Evolutionary conservation across 2,113 vertebrate genomes (phyloP).

Genomic region (Cyprinus carpio): DNA sequence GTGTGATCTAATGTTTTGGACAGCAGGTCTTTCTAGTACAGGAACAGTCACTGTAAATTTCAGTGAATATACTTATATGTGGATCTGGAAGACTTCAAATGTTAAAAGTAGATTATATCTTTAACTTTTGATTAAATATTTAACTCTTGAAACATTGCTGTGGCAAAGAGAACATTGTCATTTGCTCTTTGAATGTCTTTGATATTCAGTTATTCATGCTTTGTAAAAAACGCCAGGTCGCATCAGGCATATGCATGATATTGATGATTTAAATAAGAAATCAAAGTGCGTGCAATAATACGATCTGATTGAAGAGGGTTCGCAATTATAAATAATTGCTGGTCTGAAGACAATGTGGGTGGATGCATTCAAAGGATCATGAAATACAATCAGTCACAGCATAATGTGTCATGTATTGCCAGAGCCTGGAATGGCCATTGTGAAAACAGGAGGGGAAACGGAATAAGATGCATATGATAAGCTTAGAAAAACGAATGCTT

Average conservation of each 20-base stretch:
- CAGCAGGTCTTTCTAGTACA: background rate
- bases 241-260: slow-evolving; percentile 55
- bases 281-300: slow-evolving; percentile 65
- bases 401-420: slow-evolving; percentile 44
- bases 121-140: slow-evolving; percentile 9
- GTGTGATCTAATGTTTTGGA: background rate
- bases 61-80: background rate
- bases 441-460: background rate
- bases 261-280: slow-evolving; percentile 64
- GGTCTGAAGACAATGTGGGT: slow-evolving; percentile 59
- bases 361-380: slow-evolving; percentile 64
- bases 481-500: background rate
- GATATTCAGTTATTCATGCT: slow-evolving; percentile 52
- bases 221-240: slow-evolving; percentile 20
- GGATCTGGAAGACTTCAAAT: background rate
- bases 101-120: background rate
- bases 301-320: slow-evolving; percentile 63
- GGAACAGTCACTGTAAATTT: background rate
- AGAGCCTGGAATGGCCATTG: slow-evolving; percentile 40
- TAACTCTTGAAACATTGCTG: slow-evolving; percentile 29
- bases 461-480: background rate
- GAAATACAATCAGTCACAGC: slow-evolving; percentile 47
- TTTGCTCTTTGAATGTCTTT: slow-evolving; percentile 37
- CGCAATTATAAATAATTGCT: slow-evolving; percentile 73
- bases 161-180: slow-evolving; percentile 14